Percentiles rank a stretch among this genome's conserved stretches.
Evolutionary conservation across 2,113 vertebrate genomes (phyloP).

Genomic region (Heterotilapia buettikoferi): DNA sequence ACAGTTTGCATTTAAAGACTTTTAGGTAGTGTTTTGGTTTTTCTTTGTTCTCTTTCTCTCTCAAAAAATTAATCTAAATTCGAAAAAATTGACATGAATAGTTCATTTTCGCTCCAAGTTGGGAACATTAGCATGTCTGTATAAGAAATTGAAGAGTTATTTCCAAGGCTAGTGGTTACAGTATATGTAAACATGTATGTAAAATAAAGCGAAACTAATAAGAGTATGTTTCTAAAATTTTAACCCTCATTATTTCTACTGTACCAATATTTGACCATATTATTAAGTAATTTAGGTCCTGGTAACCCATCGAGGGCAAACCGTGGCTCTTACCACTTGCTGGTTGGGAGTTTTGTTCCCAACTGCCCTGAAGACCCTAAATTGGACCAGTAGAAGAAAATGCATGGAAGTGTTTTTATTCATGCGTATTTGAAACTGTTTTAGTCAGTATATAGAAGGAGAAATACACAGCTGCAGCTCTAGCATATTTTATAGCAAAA

Average conservation of each 20-base stretch:
- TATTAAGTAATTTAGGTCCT: background rate
- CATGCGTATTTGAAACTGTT: background rate
- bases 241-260: background rate
- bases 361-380: background rate
- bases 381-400: background rate
- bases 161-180: background rate
- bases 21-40: background rate
- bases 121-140: background rate
- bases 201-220: background rate
- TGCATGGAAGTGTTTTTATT: background rate
- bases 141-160: background rate
- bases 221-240: background rate
- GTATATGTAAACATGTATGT: background rate
- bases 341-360: background rate
- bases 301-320: background rate
- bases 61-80: background rate
- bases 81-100: background rate
- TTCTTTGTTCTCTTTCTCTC: background rate
- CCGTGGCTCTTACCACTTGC: background rate
- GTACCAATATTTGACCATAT: background rate
- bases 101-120: background rate
- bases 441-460: background rate
- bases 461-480: background rate
- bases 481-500: background rate
- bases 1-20: background rate